Evolutionary conservation across 2,797 vertebrate genomes (phyloP), one percentile per base, ranked within the genome.

Genomic region (Gymnodraco acuticeps): DNA sequence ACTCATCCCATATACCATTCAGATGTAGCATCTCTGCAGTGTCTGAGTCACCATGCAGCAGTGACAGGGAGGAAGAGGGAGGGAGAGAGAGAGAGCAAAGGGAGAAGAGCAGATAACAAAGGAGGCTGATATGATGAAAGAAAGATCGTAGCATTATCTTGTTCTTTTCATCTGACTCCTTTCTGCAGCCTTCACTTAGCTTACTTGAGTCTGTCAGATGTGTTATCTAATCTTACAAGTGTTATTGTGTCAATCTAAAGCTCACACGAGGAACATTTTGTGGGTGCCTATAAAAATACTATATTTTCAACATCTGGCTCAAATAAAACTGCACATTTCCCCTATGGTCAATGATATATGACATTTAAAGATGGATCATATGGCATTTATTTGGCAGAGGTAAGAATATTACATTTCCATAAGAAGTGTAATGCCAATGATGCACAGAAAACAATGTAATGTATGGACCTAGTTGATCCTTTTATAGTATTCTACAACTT

Each of bases 31-130:
- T 89, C 88, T 91, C 92, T 92, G 93, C 90, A 93, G 92, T 91
- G 90, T 92, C 87, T 95, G 93, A 95, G 91, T 95, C 94, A 95
- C 92, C 89, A 91, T 92, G 89, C 92, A 88, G 90, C 87, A 90
- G 87, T 87, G 89, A 89, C 89, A 89, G 75, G 70, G 79, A 86
- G 85, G 70, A 72, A 64, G 75, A 77, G 68, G 73, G 67, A 70
- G 79, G 27, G 72, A 73, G 74, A 55, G 76, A n/a, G n/a, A n/a
- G 23, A 42, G 43, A 75, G 80, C 46, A 31, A 56, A 48, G 67
- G 62, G 43, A 63, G 63, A 60, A 51, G 60, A 72, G 70, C 66
- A 63, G 51, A 73, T 89, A 78, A 89, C 86, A 90, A 90, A 88
- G 82, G 79, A 72, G 77, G 73, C 79, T 70, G 78, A 82, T 53